phyloP scores from a whole-genome alignment of 2,113 vertebrate genomes.

The Podilymbus podiceps region DNA sequence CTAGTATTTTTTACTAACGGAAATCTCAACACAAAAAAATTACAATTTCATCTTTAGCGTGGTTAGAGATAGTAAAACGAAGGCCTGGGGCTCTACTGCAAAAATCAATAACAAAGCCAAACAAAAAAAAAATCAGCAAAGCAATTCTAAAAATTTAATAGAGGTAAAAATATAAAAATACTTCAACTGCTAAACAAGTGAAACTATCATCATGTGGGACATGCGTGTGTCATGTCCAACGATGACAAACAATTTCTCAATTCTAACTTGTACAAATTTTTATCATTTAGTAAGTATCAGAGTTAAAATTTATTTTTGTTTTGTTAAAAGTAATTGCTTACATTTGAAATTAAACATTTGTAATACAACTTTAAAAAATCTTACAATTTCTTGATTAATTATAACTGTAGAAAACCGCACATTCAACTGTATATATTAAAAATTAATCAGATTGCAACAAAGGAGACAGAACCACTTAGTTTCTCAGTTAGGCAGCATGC shows the following conservation, averaged over 20 bases:
- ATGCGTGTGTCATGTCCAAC: fast-evolving
- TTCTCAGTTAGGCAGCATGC: fast-evolving
- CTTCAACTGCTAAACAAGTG: background rate
- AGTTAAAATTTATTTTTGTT: background rate
- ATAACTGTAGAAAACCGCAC: background rate
- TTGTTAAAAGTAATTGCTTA: background rate
- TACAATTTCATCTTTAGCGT: background rate
- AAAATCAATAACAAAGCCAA: background rate
- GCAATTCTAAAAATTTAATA: background rate
- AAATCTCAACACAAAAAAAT: background rate
- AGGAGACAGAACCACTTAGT: background rate
- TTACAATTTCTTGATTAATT: background rate
- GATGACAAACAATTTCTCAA: background rate
- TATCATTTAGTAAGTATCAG: background rate
- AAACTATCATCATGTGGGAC: background rate
- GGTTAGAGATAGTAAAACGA: background rate
- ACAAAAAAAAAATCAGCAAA: background rate
- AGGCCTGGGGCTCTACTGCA: background rate
- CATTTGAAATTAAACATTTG: background rate
- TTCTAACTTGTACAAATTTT: background rate
- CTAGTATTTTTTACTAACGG: background rate
- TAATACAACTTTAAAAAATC: background rate
- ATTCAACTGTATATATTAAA: background rate
- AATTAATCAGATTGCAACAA: background rate
- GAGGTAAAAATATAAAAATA: background rate